These are phyloP conservation scores for Porites evermanni DNA, from an alignment of 92 coral and sea anemone genomes.

Conservation along the genomic window DNA sequence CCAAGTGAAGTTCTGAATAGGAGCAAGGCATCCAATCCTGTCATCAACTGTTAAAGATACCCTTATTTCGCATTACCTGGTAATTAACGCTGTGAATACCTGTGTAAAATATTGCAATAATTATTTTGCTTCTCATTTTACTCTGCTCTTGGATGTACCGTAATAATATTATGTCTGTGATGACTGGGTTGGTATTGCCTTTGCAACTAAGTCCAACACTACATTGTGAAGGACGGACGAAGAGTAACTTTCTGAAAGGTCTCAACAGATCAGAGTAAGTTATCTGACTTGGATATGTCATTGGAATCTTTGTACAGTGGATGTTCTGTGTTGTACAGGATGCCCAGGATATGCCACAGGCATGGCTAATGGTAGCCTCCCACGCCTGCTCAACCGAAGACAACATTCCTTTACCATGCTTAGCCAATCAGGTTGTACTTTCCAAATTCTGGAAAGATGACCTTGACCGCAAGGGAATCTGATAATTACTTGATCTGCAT, in stretches of 20 bases:
- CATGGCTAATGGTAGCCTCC: background rate
- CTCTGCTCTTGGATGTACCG: constrained; percentile 11
- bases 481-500: too few species aligned
- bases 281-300: too few species aligned
- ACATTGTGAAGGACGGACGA: background rate
- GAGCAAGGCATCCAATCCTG: background rate
- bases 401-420: too few species aligned
- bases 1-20: constrained; percentile 17
- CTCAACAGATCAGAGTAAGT: background rate
- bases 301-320: background rate
- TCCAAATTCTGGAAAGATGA: too few species aligned
- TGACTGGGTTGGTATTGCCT: constrained; percentile 4
- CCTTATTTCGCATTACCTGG: constrained; percentile 7
- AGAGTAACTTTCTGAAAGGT: background rate
- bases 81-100: constrained; percentile 30
- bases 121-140: background rate
- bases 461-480: too few species aligned
- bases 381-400: too few species aligned
- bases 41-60: constrained; percentile 11
- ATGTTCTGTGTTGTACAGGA: background rate
- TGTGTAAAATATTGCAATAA: constrained; percentile 5
- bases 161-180: background rate
- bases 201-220: background rate
- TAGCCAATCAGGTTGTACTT: too few species aligned
- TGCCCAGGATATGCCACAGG: background rate